These are phyloP conservation scores for Elephantulus edwardii DNA, from an alignment of 2,113 vertebrate genomes.

Conservation along the genomic window DNA sequence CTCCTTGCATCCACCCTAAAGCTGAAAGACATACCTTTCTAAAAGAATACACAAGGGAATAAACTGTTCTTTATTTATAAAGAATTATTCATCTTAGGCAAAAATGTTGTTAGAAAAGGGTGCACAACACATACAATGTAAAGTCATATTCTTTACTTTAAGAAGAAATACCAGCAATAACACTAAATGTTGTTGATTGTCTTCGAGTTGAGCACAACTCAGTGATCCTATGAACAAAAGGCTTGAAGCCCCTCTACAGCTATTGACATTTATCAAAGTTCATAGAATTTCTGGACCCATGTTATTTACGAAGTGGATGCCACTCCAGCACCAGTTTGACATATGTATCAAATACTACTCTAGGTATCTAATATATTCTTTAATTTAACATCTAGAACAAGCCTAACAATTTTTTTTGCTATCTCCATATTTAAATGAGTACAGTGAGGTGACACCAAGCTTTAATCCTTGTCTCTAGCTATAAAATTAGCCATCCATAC, in stretches of 20 bases:
- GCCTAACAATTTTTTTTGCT: not conserved
- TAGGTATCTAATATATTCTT: not conserved
- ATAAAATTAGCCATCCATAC: not conserved
- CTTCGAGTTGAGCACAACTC: not conserved
- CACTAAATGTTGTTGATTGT: not conserved
- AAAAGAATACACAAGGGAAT: not conserved
- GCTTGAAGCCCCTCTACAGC: too few relatives aligned
- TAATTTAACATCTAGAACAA: not conserved
- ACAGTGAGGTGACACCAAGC: not conserved
- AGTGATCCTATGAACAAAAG: too few relatives aligned
- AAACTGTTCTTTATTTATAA: not conserved
- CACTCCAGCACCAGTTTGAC: too few relatives aligned
- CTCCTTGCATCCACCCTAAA: slow-evolving; percentile 33
- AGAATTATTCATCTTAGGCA: not conserved
- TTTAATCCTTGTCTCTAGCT: not conserved
- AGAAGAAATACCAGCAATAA: not conserved
- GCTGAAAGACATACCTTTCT: slow-evolving; percentile 66
- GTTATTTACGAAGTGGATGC: too few relatives aligned
- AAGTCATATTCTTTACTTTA: not conserved
- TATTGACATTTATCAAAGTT: too few relatives aligned
- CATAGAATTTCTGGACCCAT: too few relatives aligned
- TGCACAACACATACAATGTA: not conserved
- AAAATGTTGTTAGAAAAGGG: not conserved
- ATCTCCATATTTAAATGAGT: not conserved
- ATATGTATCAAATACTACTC: not conserved